phyloP scores from a whole-genome alignment of 2,113 vertebrate genomes.

The Microcebus jonahi region DNA sequence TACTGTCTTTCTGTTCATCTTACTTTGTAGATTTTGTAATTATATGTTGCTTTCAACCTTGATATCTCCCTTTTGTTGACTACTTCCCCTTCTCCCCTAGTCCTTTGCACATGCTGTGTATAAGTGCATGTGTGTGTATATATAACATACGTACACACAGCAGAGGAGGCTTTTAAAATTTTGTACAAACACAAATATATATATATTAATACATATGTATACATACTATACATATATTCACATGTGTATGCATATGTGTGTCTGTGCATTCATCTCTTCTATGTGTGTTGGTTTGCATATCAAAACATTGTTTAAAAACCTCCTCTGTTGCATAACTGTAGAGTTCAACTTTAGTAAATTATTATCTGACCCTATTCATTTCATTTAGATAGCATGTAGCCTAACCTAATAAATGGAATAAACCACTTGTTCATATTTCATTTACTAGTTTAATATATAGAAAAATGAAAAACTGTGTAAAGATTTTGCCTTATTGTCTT shows the following conservation, averaged over 20 bases:
- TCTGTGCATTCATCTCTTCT: not conserved
- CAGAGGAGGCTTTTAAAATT: not conserved
- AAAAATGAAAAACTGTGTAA: not conserved
- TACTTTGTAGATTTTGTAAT: not conserved
- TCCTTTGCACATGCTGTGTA: not conserved
- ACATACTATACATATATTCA: not conserved
- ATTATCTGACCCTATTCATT: not conserved
- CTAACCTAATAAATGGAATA: not conserved
- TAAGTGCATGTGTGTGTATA: accelerated
- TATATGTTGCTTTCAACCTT: not conserved
- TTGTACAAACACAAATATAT: not conserved
- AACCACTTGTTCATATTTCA: conserved; percentile 1
- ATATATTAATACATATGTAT: not conserved
- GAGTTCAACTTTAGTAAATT: conserved; percentile 7
- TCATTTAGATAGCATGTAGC: not conserved
- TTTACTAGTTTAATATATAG: not conserved
- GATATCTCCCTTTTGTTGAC: not conserved
- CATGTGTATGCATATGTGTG: not conserved
- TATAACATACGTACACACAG: not conserved
- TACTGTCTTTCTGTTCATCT: not conserved
- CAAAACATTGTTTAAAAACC: not conserved
- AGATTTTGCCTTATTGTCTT: conserved; percentile 21
- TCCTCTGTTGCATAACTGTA: not conserved
- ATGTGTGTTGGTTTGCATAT: not conserved
- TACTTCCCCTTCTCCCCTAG: not conserved